phyloP scores from a whole-genome alignment of 1,140 invertebrate species.

The Proales similis region DNA sequence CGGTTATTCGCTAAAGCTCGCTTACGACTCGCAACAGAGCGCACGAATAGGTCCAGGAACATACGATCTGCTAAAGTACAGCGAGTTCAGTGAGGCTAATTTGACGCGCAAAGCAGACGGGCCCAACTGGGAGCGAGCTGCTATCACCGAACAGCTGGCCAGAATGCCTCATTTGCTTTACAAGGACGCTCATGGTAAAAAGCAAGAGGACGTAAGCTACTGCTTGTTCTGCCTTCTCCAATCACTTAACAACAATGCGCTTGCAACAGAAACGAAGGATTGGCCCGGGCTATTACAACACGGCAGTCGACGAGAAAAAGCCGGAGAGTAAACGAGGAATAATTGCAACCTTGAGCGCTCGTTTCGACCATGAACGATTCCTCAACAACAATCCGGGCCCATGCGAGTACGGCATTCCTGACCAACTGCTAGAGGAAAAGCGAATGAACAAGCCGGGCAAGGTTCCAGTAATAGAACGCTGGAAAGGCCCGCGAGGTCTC shows the following conservation, averaged over 20 bases:
- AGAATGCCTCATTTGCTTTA: conserved; percentile 36
- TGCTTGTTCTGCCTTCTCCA: background rate
- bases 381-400: conserved; percentile 8
- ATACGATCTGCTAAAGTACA: conserved; percentile 33
- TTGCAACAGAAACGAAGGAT: conserved; percentile 13
- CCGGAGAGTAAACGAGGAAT: conserved; percentile 3
- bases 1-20: too few species aligned
- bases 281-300: conserved; percentile 25
- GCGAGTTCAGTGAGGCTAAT: conserved; percentile 34
- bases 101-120: conserved; percentile 1
- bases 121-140: conserved; percentile 33
- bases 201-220: conserved; percentile 18
- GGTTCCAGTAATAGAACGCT: conserved; percentile 17
- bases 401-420: conserved; percentile 23
- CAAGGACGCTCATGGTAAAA: conserved; percentile 26
- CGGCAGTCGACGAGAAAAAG: background rate
- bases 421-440: conserved; percentile 17
- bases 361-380: conserved; percentile 5
- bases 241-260: background rate
- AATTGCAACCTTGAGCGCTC: background rate
- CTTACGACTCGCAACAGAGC: background rate
- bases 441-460: conserved; percentile 16
- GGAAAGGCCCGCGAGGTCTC: conserved; percentile 3
- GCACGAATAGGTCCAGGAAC: conserved; percentile 20
- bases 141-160: conserved; percentile 8